Conservation (phyloP, 2,113 vertebrate species). For the Tragelaphus buxtoni region DNA sequence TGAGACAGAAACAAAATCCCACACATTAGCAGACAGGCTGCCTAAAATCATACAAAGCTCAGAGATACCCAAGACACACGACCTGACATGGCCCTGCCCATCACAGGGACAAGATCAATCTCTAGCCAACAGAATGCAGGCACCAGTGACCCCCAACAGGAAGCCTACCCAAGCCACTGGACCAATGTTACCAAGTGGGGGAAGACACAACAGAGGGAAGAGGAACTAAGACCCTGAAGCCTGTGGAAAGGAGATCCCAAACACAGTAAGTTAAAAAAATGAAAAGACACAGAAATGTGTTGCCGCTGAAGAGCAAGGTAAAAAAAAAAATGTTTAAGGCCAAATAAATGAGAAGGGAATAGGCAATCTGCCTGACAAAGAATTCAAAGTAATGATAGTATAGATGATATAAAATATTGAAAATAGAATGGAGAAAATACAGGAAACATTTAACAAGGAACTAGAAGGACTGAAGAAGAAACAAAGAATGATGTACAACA, state of each 20-base stretch:
- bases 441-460: neutral
- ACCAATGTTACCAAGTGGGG: accelerated
- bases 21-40: neutral
- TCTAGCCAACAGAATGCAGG: neutral
- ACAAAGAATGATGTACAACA: neutral
- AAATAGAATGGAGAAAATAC: neutral
- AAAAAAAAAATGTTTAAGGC: neutral
- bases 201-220: neutral
- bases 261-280: neutral
- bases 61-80: neutral
- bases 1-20: neutral
- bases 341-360: neutral
- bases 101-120: neutral
- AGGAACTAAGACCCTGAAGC: neutral
- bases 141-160: neutral
- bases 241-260: neutral
- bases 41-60: neutral
- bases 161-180: neutral
- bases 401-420: neutral
- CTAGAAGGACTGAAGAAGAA: neutral
- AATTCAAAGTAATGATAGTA: neutral
- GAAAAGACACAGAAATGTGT: neutral
- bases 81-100: neutral
- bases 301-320: neutral
- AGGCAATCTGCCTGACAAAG: neutral